These are phyloP conservation scores for Holothuria glaberrima DNA, from an alignment of 35 echinoderm and acorn worm species.

Conservation along the genomic window DNA sequence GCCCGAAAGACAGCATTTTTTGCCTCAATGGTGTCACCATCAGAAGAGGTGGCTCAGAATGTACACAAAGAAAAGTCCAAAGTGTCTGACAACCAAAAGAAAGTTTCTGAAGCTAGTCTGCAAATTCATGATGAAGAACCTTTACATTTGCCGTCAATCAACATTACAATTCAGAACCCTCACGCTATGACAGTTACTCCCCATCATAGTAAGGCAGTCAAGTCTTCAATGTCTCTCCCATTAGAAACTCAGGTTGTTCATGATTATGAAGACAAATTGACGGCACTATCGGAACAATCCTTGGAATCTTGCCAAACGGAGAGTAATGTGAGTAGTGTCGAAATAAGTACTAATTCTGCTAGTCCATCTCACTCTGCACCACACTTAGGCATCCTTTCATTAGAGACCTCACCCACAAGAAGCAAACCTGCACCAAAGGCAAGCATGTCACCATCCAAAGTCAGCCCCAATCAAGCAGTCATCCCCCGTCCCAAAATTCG, in stretches of 20 bases:
- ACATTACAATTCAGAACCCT: constrained; percentile 78
- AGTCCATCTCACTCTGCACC: constrained; percentile 3
- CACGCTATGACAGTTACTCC: constrained; percentile 16
- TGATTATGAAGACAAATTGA: constrained; percentile 34
- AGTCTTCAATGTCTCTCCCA: constrained; percentile 46
- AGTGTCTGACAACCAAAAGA: neutral
- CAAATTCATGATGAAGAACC: constrained; percentile 58
- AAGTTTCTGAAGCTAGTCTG: constrained; percentile 68
- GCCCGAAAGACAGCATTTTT: constrained; percentile 69
- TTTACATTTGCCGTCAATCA: constrained; percentile 44
- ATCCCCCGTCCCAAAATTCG: constrained; percentile 69
- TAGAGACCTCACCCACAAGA: constrained; percentile 36
- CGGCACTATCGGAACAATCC: constrained; percentile 22
- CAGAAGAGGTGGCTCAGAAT: constrained; percentile 7
- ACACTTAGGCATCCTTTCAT: constrained; percentile 26
- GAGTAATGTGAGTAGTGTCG: neutral
- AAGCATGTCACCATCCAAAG: constrained; percentile 14
- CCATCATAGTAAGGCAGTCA: neutral
- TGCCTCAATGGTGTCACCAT: constrained; percentile 54
- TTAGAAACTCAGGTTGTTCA: constrained; percentile 12
- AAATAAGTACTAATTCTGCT: neutral
- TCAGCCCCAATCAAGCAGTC: constrained; percentile 38
- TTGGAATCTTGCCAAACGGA: neutral
- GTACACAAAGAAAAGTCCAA: neutral
- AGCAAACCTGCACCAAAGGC: constrained; percentile 29